These are phyloP conservation scores for Epinephelus lanceolatus DNA, from an alignment of 2,113 vertebrate genomes.

Conservation along the genomic window DNA sequence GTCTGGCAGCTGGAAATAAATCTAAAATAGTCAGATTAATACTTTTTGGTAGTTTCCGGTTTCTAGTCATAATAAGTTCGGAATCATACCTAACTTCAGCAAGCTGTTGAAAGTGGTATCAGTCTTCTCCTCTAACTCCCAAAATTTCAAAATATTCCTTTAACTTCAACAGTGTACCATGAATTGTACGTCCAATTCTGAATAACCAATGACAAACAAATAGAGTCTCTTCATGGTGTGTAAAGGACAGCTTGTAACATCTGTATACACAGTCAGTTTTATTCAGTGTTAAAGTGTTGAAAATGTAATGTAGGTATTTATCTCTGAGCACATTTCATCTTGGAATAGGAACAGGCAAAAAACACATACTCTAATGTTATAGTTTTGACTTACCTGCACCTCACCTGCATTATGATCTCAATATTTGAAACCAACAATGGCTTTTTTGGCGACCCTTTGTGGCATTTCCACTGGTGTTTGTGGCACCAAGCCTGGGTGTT, in stretches of 20 bases:
- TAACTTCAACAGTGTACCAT: background rate
- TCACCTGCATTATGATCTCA: background rate
- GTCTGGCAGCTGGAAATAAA: background rate
- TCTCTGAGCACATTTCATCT: background rate
- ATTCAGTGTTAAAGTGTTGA: background rate
- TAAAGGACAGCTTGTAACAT: background rate
- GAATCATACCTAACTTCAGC: background rate
- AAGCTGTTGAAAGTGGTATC: background rate
- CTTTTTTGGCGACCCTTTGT: no score
- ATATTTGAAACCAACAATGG: no score
- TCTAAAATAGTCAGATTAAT: background rate
- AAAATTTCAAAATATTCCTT: background rate
- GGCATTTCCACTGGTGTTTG: no score
- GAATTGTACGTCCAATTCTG: background rate
- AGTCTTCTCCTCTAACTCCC: background rate
- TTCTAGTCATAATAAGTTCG: background rate
- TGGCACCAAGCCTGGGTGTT: no score
- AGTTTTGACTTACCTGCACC: background rate
- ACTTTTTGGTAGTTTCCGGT: background rate
- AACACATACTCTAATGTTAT: background rate
- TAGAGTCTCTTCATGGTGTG: background rate
- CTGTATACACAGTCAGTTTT: constrained; percentile 31
- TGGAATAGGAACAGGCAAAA: background rate
- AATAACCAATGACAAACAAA: no score
- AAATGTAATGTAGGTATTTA: background rate